These are phyloP conservation scores for Terebella lapidaria DNA, from an alignment of 2,888 invertebrate genomes.

Conservation along the genomic window DNA sequence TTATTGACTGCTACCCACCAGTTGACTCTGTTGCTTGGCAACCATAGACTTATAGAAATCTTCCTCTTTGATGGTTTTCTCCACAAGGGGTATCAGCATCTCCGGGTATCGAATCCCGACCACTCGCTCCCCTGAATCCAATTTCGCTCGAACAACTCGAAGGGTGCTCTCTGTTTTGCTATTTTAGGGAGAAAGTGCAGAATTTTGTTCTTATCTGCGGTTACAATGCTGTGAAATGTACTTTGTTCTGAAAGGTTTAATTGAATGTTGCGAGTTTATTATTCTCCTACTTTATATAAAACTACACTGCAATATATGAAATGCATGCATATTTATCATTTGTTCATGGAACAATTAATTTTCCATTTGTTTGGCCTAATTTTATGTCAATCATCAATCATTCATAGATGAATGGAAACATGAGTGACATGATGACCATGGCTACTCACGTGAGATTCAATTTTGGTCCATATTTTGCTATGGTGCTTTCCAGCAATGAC, in stretches of 20 bases:
- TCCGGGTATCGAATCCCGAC: slow-evolving; percentile 37
- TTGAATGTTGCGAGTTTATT: too few species aligned
- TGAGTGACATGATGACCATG: too few species aligned
- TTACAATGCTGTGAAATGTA: too few species aligned
- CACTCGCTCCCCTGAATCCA: slow-evolving; percentile 42
- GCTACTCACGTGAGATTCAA: slow-evolving; percentile 20
- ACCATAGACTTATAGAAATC: not conserved
- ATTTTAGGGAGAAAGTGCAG: too few species aligned
- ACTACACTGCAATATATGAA: too few species aligned
- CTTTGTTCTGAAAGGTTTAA: too few species aligned
- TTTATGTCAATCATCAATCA: not conserved
- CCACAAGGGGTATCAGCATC: slow-evolving; percentile 13
- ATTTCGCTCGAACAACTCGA: slow-evolving; percentile 41
- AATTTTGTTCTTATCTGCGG: too few species aligned
- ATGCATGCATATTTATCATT: too few species aligned
- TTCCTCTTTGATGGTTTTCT: slow-evolving; percentile 8
- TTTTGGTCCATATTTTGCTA: slow-evolving; percentile 16
- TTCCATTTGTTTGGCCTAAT: not conserved
- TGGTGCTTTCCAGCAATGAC: slow-evolving; percentile 19
- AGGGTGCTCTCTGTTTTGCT: slow-evolving; percentile 37
- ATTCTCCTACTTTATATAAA: too few species aligned
- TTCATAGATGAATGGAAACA: not conserved
- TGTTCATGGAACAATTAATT: too few species aligned
- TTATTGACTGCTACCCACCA: too few species aligned
- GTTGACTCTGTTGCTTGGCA: not conserved